Base-by-base conservation (phyloP, 2,888 invertebrate species). In the Drosophila yooni region DNA sequence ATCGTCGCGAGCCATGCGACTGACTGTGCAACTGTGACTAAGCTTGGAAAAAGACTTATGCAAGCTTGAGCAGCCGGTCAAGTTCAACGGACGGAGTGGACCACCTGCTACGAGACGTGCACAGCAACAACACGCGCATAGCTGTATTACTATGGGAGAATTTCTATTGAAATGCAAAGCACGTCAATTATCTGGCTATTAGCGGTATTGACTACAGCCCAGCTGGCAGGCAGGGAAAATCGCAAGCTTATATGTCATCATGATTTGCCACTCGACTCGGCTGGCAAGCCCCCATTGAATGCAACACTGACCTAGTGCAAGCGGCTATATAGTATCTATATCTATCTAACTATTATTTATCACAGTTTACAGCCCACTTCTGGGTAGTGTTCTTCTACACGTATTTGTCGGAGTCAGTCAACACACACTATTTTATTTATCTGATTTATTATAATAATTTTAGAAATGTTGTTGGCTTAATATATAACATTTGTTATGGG, bases 111-210 rank as follows among this genome's bases (percentile, higher is more conserved):
- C 18, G 11, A 25, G 21, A 15, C 33, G 29, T 21, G 50, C 36
- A 34, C 15, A 25, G 13, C 53, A 74, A 18, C 25, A 29, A 18
- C 50, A 74, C 50, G 59, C 46, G 25, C 18, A 4, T 43, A 3
- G 7, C 31, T 4, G 8, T 11, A 46, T 46, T 3, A 50, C 21
- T 36, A 50, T 36, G 29, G 52, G 61, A 71, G 67, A 68, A 74
- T 83, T 46, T 87, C 78, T 59, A 66, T 73, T 76, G 61, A 75
- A 78, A 74, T 68, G 56, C 65, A 68, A 76, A 57, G 57, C 69
- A 34, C 51, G 72, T 46, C 79, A 76, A 73, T 70, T 74, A 75
- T 31, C 29, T 5, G 11, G 34, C 54, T 54, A 87, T 57, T 69
- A 85, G 59, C 69, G 52, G 27, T 56, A 60, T 61, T 59, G 71